phyloP scores from a whole-genome alignment of 2,113 vertebrate species.

The Hydropotes inermis region DNA sequence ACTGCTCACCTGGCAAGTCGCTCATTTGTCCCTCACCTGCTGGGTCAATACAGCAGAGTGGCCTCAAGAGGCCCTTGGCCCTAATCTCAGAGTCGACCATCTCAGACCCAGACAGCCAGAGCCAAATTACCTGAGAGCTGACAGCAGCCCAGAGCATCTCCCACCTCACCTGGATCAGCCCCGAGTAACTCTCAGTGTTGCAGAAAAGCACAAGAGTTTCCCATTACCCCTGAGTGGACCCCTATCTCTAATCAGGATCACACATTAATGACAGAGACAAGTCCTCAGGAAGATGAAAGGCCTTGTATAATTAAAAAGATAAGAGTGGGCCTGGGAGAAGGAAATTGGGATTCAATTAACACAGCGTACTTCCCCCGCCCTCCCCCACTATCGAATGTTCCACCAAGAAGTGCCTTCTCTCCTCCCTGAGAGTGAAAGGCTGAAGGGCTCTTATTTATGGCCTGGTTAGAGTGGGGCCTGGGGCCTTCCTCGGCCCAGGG shows the following conservation, averaged over 20 bases:
- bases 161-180: background rate
- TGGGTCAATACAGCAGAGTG: background rate
- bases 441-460: conserved; percentile 75
- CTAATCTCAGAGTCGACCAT: background rate
- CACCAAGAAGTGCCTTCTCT: conserved; percentile 55
- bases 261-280: conserved; percentile 72
- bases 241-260: conserved; percentile 69
- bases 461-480: conserved; percentile 53
- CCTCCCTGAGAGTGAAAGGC: conserved; percentile 48
- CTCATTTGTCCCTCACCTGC: background rate
- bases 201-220: conserved; percentile 43
- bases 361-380: conserved; percentile 43
- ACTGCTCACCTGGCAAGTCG: background rate
- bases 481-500: conserved; percentile 53
- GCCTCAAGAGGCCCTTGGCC: background rate
- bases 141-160: background rate
- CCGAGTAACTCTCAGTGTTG: background rate
- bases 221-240: conserved; percentile 55
- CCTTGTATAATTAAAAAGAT: conserved; percentile 79
- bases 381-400: conserved; percentile 71
- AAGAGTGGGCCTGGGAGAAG: conserved; percentile 71
- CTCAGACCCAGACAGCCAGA: background rate
- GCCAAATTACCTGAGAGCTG: background rate
- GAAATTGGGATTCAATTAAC: conserved; percentile 80
- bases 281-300: conserved; percentile 75